Conservation (phyloP, 2,113 vertebrate species). For the Apaloderma vittatum region DNA sequence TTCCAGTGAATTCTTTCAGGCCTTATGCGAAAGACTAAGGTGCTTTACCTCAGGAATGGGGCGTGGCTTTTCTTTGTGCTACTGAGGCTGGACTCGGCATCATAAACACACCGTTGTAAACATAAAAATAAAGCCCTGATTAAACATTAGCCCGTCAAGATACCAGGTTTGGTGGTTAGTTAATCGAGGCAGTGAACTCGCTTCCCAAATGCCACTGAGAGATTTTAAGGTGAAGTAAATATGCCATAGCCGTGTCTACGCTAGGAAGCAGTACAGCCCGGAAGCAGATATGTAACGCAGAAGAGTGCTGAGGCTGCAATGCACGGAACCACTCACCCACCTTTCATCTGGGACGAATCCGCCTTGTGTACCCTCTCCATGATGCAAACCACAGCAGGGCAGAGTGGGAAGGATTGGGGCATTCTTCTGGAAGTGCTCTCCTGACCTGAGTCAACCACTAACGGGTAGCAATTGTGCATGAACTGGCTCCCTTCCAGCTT, state of each 20-base stretch:
- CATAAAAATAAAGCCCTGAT: neutral
- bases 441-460: neutral
- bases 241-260: neutral
- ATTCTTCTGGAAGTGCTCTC: neutral
- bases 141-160: neutral
- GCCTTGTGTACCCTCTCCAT: neutral
- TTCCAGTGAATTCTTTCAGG: neutral
- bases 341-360: neutral
- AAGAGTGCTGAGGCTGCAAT: neutral
- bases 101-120: neutral
- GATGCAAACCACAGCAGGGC: neutral
- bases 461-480: rapidly evolving
- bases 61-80: neutral
- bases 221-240: neutral
- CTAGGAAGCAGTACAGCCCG: neutral
- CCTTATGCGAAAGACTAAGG: neutral
- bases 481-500: neutral
- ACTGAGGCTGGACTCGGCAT: neutral
- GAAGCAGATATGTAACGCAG: neutral
- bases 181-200: neutral
- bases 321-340: rapidly evolving
- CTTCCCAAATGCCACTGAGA: neutral
- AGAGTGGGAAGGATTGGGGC: neutral
- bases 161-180: neutral
- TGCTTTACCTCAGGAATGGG: neutral